These are phyloP conservation scores for Odocoileus hemionus DNA, from an alignment of 2,113 vertebrate genomes.

Conservation along the genomic window DNA sequence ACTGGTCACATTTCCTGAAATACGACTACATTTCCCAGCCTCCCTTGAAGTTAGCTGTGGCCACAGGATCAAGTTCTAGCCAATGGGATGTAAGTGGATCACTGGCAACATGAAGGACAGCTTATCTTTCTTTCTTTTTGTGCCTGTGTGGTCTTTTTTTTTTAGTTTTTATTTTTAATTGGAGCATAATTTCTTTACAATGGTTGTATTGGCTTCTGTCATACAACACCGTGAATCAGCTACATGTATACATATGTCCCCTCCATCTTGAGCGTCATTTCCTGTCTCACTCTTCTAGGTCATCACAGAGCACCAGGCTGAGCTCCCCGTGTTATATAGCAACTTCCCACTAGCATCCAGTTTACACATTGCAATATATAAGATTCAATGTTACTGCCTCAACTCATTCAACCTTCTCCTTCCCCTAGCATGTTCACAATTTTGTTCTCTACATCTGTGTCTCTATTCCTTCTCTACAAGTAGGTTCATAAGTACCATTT, in stretches of 20 bases:
- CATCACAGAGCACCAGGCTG: neutral
- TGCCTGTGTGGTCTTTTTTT: neutral
- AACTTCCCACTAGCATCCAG: neutral
- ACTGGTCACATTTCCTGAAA: neutral
- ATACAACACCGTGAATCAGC: neutral
- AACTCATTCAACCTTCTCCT: neutral
- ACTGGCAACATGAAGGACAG: fast-evolving
- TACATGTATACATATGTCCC: neutral
- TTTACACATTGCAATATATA: neutral
- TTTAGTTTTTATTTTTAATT: neutral
- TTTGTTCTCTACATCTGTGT: neutral
- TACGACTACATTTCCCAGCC: neutral
- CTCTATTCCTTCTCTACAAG: neutral
- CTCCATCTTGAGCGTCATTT: neutral
- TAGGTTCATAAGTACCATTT: neutral
- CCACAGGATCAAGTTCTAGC: neutral
- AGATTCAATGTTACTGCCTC: neutral
- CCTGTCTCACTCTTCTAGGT: neutral
- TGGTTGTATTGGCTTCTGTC: neutral
- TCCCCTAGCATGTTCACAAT: neutral
- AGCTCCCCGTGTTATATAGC: neutral
- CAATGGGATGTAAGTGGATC: neutral
- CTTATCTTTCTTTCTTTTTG: neutral
- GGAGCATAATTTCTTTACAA: neutral
- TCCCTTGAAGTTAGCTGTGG: neutral